Evolutionary conservation across 2,797 vertebrate species (phyloP).

Genomic region (Anabas testudineus): DNA sequence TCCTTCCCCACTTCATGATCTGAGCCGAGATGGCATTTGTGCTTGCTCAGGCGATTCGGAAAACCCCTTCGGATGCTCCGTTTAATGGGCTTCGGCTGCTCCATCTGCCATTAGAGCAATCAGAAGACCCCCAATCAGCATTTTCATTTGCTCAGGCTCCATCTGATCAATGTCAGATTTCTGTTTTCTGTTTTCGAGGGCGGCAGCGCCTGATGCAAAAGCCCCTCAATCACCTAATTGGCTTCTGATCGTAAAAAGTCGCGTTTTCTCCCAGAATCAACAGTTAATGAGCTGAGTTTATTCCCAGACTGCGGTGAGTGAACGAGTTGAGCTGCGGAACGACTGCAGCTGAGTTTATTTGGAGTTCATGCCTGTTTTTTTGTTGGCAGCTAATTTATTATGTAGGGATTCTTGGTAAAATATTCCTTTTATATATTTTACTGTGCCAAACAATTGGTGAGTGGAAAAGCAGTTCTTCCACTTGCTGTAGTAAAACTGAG

Average conservation of each 20-base stretch:
- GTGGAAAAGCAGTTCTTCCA: too few species aligned
- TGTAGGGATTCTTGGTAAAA: constrained; percentile 34
- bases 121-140: constrained; percentile 46
- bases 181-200: not conserved
- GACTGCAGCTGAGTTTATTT: constrained; percentile 15
- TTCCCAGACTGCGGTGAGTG: constrained; percentile 1
- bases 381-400: constrained; percentile 10
- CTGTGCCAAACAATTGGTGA: not conserved
- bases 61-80: constrained; percentile 3
- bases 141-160: constrained; percentile 31
- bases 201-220: constrained; percentile 8
- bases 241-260: constrained; percentile 29
- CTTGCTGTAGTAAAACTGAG: too few species aligned
- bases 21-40: constrained; percentile 21
- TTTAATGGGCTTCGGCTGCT: constrained; percentile 40
- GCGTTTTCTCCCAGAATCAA: constrained; percentile 40
- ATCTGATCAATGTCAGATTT: constrained; percentile 44
- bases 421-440: not conserved
- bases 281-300: constrained; percentile 42
- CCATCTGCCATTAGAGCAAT: constrained; percentile 55
- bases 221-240: constrained; percentile 44
- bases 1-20: not conserved
- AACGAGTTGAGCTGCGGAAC: not conserved
- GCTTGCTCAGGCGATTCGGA: constrained; percentile 50
- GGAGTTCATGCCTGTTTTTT: constrained; percentile 2